A percentile compares a stretch with the other conserved stretches of the same genome.
Conservation (phyloP, 2,797 vertebrate genomes). For the Momotus momota region DNA sequence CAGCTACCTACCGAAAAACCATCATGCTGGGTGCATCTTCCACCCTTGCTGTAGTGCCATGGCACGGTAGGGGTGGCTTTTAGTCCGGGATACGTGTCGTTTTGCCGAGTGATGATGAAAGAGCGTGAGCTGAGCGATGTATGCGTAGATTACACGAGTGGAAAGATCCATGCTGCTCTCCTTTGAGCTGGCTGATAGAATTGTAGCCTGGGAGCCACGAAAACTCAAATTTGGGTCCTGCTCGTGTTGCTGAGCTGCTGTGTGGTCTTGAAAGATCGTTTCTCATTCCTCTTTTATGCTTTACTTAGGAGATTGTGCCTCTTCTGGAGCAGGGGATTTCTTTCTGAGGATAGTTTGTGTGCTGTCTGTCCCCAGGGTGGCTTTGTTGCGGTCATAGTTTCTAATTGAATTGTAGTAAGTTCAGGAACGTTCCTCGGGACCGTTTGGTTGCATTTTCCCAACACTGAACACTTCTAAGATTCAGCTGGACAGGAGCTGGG, state of each 20-base stretch:
- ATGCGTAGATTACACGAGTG: accelerated
- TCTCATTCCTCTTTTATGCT: neutral
- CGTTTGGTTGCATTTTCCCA: neutral
- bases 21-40: neutral
- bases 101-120: neutral
- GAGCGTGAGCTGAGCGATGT: accelerated
- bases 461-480: neutral
- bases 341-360: neutral
- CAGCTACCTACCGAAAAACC: neutral
- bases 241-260: neutral
- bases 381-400: neutral
- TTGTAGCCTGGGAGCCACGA: neutral
- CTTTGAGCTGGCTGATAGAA: neutral
- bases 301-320: neutral
- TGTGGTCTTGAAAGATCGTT: neutral
- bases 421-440: neutral
- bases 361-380: neutral
- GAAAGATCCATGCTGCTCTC: neutral
- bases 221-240: neutral
- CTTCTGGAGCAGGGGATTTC: neutral
- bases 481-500: neutral
- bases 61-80: accelerated
- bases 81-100: accelerated
- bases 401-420: neutral
- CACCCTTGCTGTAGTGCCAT: neutral